Evolutionary conservation across 2,888 invertebrate species (phyloP).

Genomic region (Nephrotoma flavescens): DNA sequence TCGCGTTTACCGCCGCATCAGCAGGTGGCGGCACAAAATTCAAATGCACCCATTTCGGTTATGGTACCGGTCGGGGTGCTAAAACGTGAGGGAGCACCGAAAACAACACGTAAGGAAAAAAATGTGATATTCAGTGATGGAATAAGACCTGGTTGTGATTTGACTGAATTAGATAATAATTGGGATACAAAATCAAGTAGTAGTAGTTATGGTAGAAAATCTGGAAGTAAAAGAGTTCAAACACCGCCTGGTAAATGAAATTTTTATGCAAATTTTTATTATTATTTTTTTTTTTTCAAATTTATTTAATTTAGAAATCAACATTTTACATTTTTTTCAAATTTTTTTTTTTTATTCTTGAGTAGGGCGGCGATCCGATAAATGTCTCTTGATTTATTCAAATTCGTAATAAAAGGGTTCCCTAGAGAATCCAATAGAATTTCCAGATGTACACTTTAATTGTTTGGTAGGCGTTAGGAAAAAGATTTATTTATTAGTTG

Average conservation of each 20-base stretch:
- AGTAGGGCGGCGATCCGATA: neutral
- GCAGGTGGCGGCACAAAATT: constrained; percentile 41
- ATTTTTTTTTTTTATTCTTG: neutral
- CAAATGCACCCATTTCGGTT: constrained; percentile 48
- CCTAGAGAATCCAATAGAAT: neutral
- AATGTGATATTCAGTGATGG: constrained; percentile 83
- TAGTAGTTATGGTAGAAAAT: neutral
- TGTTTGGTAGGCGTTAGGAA: neutral
- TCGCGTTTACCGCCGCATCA: constrained; percentile 65
- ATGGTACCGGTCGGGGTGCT: constrained; percentile 75
- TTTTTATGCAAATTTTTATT: neutral
- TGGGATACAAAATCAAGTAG: constrained; percentile 34
- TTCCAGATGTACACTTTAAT: neutral
- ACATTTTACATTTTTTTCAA: neutral
- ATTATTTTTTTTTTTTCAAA: neutral
- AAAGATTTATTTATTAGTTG: neutral
- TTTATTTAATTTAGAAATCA: neutral
- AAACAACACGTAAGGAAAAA: constrained; percentile 41
- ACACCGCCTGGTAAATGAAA: constrained; percentile 19
- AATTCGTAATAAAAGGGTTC: neutral
- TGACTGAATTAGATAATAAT: constrained; percentile 59
- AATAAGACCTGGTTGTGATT: constrained; percentile 73
- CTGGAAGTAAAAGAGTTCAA: constrained; percentile 22
- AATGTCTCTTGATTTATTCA: too few relatives aligned
- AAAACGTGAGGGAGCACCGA: constrained; percentile 38